phyloP scores from a whole-genome alignment of 2,888 invertebrate species.

The Agapostemon virescens region DNA sequence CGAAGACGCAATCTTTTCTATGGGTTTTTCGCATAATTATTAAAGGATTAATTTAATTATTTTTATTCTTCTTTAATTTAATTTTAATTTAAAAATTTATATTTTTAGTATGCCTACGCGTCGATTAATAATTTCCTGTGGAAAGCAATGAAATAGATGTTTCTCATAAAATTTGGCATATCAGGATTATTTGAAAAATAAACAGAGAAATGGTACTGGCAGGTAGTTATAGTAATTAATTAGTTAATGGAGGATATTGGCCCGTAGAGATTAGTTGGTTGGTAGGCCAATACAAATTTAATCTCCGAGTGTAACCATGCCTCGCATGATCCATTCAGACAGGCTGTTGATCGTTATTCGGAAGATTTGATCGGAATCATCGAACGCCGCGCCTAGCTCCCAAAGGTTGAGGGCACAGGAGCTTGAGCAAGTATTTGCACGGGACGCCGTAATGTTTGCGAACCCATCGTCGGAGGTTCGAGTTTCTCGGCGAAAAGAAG shows the following conservation, averaged over 20 bases:
- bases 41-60: too few relatives aligned
- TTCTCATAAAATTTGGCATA: too few relatives aligned
- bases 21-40: background rate
- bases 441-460: slow-evolving; percentile 44
- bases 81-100: too few relatives aligned
- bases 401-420: slow-evolving; percentile 27
- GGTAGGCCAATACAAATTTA: background rate
- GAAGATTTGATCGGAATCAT: slow-evolving; percentile 24
- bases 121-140: too few relatives aligned
- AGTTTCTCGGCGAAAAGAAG: background rate
- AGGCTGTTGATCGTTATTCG: background rate
- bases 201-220: too few relatives aligned
- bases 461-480: slow-evolving; percentile 33
- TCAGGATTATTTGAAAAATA: too few relatives aligned
- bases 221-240: too few relatives aligned
- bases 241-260: background rate
- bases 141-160: too few relatives aligned
- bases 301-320: background rate
- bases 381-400: slow-evolving; percentile 35
- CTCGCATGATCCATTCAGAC: background rate
- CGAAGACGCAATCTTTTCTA: too few relatives aligned
- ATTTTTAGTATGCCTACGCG: too few relatives aligned
- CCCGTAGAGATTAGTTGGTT: background rate
- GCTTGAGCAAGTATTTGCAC: slow-evolving; percentile 43
- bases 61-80: too few relatives aligned